Base-by-base conservation (phyloP, 2,888 invertebrate species). In the Eilema depressum region DNA sequence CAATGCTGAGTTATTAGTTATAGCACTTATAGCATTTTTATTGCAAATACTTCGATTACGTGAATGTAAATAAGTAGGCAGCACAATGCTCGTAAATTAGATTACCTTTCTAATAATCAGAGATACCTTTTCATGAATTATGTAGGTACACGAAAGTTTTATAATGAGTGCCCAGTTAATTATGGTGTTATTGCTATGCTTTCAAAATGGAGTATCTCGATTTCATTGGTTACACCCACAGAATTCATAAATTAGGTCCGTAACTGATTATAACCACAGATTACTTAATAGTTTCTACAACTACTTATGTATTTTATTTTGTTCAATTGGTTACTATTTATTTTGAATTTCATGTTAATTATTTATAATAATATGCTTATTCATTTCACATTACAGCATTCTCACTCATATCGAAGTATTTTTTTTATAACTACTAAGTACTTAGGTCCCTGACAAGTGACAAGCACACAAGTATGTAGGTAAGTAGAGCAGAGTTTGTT, bases 21-120 rank as follows among this genome's bases (percentile, higher is more conserved):
- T 53, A n/a, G 20, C n/a, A 47, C 53, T 26, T 26, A 17, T 53
- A n/a, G 20, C n/a, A 47, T 64, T 64, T 61, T 61, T 47, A 67
- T 60, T 37, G 20, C 47, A 67, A 41, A 37, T 59, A 37, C 57
- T 53, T 60, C 41, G 59, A 69, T 63, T 68, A 59, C 57, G 26
- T 63, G 20, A 17, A 63, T 5, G 47, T 30, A 23, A 64, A 56
- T 28, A 41, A 41, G 57, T 28, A 17, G 59, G 26, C 8, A 26
- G 26, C 28, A 68, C 53, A 69, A 69, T 64, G n/a, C 17, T 12
- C 25, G 17, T 30, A 61, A 60, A 60, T 33, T 56, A 47, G 65
- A 69, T 65, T 60, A 53, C 65, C 69, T 69, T 69, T 69, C 69
- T 65, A 69, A 69, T 69, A 69, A 69, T 65, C 20, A 60, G 41